Evolutionary conservation across 2,888 invertebrate genomes (phyloP), one percentile per base, ranked within the genome.

Genomic region (Brachyopa scutellaris): DNA sequence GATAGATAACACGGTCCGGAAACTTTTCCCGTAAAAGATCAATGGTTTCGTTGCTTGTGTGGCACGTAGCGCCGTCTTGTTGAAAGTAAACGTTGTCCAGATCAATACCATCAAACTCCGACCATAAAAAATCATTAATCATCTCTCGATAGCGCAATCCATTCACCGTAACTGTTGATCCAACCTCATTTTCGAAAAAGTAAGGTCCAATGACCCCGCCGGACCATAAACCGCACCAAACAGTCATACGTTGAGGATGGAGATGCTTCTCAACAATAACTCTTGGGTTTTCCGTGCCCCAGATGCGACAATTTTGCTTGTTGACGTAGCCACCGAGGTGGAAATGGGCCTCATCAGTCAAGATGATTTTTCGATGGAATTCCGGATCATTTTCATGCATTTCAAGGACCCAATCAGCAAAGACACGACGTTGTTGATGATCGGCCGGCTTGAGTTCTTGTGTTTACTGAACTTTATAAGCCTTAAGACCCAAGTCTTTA

Each of bases 41-140:
- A 8, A 33, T 5, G 6, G 51, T 51, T 31, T 29, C 29, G 8
- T 51, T 31, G 17, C 15, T 31, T 51, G 51, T 51, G 29, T 51
- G 51, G 51, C 51, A 53, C 51, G 51, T 53, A 53, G 51, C 51
- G 51, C 51, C 51, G 51, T 53, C 51, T 33, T 53, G 51, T 53
- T 53, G 13, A 33, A 53, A 33, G 33, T 33, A 33, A 33, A 53
- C 33, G 51, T 53, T 53, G 33, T 33, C 51, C 17, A 53, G 17
- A 53, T 53, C 49, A 49, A 49, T 49, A 49, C 49, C 15, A 49
- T n/a, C 26, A 3, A 5, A 6, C 26, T 15, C 38, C 33, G 33
- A n/a, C 33, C 15, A 15, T 42, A 47, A 47, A 47, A 23, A 47
- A 11, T 47, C 7, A 11, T 47, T 23, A 21, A 23, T 23, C 47